Evolutionary conservation across 1,140 invertebrate genomes (phyloP).

Genomic region (Mya arenaria): DNA sequence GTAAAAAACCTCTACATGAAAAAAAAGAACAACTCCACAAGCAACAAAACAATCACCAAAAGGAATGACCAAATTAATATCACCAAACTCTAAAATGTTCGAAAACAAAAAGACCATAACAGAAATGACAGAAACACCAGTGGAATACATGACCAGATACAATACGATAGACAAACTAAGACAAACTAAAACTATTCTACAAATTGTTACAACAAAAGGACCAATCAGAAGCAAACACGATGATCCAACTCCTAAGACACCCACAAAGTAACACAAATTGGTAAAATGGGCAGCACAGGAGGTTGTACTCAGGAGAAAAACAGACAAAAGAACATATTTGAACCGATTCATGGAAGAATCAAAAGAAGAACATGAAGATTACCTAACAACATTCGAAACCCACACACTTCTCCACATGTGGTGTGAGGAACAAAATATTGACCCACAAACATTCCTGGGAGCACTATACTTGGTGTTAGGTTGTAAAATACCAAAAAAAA

Average conservation of each 20-base stretch:
- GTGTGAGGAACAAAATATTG: too few relatives aligned
- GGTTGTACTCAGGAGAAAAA: not conserved
- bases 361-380: not conserved
- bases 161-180: too few relatives aligned
- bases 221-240: too few relatives aligned
- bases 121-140: not conserved
- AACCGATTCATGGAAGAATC: not conserved
- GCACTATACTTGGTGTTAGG: not conserved
- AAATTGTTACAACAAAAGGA: too few relatives aligned
- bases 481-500: not conserved
- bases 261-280: too few relatives aligned
- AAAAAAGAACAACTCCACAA: not conserved
- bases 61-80: not conserved
- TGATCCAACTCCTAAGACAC: too few relatives aligned
- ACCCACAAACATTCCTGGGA: too few relatives aligned
- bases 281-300: too few relatives aligned
- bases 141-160: not conserved
- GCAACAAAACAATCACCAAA: too few relatives aligned
- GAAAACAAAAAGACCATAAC: not conserved
- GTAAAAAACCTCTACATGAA: too few relatives aligned
- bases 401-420: too few relatives aligned
- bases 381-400: not conserved
- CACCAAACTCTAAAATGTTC: not conserved
- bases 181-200: not conserved
- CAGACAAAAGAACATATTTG: not conserved